A percentile compares a stretch with the other conserved stretches of the same genome.
Conservation (phyloP, 1,140 invertebrate genomes). For the Papilio aristodemus region DNA sequence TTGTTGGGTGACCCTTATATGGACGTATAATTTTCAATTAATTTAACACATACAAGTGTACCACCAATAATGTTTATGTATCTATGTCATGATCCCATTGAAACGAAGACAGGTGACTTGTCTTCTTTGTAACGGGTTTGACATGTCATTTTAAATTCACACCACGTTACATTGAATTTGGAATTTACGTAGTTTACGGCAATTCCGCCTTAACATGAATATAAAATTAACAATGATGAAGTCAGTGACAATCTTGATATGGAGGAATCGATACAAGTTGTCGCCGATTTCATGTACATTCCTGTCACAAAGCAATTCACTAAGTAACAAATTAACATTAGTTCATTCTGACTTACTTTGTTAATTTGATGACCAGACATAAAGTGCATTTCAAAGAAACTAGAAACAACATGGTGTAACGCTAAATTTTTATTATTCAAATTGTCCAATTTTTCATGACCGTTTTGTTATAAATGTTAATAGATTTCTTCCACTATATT, state of each 20-base stretch:
- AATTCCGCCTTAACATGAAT: conserved; percentile 24
- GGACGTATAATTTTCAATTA: no score
- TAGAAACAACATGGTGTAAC: not conserved
- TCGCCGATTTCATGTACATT: not conserved
- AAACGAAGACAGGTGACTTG: conserved; percentile 10
- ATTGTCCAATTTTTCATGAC: no score
- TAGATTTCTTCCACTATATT: no score
- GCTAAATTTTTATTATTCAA: no score
- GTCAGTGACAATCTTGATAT: conserved; percentile 18
- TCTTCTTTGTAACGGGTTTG: not conserved
- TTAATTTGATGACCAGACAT: not conserved
- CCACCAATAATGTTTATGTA: not conserved
- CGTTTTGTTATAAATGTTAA: no score
- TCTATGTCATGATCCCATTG: conserved; percentile 14
- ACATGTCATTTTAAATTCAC: conserved; percentile 6
- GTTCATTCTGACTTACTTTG: not conserved
- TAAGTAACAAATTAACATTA: not conserved
- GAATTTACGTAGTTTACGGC: conserved; percentile 24
- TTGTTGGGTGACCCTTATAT: no score
- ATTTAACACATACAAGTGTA: not conserved
- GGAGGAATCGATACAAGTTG: conserved; percentile 8
- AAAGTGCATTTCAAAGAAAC: not conserved
- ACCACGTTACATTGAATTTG: conserved; percentile 8
- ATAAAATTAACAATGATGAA: conserved; percentile 19
- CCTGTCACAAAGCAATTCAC: conserved; percentile 5